These are phyloP conservation scores for Nestor notabilis DNA, from an alignment of 2,113 vertebrate species.

Conservation along the genomic window DNA sequence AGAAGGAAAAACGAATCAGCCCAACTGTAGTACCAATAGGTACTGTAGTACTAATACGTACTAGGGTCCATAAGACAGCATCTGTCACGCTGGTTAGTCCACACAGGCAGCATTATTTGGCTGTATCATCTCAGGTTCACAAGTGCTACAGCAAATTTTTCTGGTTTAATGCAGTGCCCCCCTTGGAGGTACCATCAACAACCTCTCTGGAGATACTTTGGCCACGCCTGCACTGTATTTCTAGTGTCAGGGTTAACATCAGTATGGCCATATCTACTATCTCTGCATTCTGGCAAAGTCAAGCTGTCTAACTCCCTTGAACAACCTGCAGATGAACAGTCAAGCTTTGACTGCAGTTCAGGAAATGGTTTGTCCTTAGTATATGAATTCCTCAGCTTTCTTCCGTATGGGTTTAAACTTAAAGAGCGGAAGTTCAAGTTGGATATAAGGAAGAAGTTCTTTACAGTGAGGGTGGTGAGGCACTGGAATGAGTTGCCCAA, in stretches of 20 bases:
- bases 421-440: background rate
- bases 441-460: background rate
- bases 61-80: background rate
- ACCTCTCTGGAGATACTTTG: background rate
- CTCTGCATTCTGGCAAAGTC: background rate
- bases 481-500: background rate
- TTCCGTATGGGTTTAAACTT: background rate
- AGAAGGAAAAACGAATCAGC: background rate
- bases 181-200: background rate
- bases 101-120: background rate
- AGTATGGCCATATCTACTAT: background rate
- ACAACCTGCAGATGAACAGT: background rate
- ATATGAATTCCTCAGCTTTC: background rate
- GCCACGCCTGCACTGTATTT: background rate
- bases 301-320: background rate
- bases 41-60: background rate
- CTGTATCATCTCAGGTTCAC: background rate
- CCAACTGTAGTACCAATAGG: background rate
- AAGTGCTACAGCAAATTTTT: background rate
- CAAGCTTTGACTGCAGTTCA: background rate
- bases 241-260: background rate
- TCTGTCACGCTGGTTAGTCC: background rate
- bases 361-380: background rate
- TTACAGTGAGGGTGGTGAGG: background rate
- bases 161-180: background rate